Conservation (phyloP, 2,113 vertebrate genomes). For the Acrocephalus arundinaceus region DNA sequence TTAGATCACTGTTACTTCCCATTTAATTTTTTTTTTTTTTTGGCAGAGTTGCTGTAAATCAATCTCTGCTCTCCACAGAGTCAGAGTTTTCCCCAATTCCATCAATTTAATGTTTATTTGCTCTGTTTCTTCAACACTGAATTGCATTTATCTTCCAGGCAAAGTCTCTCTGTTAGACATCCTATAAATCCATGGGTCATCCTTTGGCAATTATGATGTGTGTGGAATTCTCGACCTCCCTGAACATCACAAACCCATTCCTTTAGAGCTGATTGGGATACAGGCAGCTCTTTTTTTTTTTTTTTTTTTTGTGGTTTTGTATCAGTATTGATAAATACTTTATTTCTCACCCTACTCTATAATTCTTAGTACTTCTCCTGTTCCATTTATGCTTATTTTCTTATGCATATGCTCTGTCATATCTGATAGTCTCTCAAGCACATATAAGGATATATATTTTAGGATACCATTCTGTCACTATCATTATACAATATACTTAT, state of each 20-base stretch:
- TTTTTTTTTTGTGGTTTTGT: neutral
- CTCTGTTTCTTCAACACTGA: neutral
- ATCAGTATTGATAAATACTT: neutral
- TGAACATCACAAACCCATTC: neutral
- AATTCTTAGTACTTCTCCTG: neutral
- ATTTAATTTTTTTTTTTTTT: neutral
- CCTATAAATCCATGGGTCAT: neutral
- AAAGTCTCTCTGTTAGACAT: neutral
- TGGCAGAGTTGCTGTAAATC: neutral
- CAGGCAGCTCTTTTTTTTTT: neutral
- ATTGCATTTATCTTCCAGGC: neutral
- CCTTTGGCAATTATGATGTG: neutral
- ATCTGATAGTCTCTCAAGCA: neutral
- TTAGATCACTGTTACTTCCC: neutral
- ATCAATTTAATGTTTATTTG: neutral
- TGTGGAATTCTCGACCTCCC: neutral
- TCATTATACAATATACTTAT: neutral
- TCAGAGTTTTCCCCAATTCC: neutral
- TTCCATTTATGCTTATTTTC: neutral
- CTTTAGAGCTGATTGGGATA: neutral
- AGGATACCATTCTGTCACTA: neutral
- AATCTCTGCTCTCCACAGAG: accelerated
- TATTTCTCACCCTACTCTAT: neutral
- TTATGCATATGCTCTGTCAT: neutral
- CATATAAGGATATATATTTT: neutral